A percentile compares a stretch with the other conserved stretches of the same genome.
Evolutionary conservation across 2,888 invertebrate species (phyloP).

Genomic region (Teinopalpus imperialis): DNA sequence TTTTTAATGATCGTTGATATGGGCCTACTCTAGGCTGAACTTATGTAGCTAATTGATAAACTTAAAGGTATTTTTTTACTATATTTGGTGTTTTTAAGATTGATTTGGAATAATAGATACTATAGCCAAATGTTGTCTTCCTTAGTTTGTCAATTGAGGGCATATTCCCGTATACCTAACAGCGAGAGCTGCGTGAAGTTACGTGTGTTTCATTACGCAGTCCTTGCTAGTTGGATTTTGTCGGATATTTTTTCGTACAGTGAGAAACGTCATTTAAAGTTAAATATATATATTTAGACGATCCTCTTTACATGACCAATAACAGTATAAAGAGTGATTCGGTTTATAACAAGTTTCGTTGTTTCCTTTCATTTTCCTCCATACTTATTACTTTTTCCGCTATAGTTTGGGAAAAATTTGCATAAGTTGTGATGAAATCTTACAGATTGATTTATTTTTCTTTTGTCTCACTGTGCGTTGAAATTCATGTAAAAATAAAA

Average conservation of each 20-base stretch:
- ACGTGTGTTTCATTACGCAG: neutral
- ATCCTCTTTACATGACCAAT: slow-evolving; percentile 14
- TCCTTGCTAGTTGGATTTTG: neutral
- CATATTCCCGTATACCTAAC: slow-evolving; percentile 2
- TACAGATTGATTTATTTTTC: neutral
- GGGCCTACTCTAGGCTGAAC: too few relatives aligned
- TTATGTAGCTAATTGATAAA: too few relatives aligned
- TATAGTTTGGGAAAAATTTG: slow-evolving; percentile 1
- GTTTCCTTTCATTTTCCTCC: neutral
- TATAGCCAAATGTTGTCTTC: slow-evolving; percentile 6
- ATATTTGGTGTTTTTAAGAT: too few relatives aligned
- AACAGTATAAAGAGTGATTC: slow-evolving; percentile 20
- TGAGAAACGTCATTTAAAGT: neutral
- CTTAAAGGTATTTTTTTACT: too few relatives aligned
- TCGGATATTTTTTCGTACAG: neutral
- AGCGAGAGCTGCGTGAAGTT: neutral
- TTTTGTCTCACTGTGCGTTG: slow-evolving; percentile 3
- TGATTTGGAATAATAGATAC: too few relatives aligned
- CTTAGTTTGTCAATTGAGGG: slow-evolving; percentile 16
- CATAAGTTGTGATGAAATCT: slow-evolving; percentile 8
- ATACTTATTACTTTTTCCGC: slow-evolving; percentile 18
- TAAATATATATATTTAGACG: neutral
- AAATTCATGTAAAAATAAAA: neutral
- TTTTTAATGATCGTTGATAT: neutral
- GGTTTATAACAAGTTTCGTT: neutral